Evolutionary conservation across 2,888 invertebrate species (phyloP).

Genomic region (Eupithecia inturbata): DNA sequence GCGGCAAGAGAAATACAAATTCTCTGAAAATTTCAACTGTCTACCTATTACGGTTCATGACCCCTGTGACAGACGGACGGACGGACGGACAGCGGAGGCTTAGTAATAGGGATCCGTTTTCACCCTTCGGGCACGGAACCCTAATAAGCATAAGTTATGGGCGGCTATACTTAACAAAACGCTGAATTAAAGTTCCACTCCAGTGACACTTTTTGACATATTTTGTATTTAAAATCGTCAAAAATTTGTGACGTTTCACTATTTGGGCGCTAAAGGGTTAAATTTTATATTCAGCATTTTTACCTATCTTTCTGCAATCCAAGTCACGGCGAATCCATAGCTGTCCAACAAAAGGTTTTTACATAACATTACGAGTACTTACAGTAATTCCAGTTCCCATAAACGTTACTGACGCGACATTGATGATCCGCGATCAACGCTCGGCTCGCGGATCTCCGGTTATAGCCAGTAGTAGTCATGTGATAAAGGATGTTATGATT

Average conservation of each 20-base stretch:
- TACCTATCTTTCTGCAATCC: not conserved
- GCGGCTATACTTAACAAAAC: not conserved
- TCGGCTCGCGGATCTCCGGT: constrained; percentile 42
- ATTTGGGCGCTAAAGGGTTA: not conserved
- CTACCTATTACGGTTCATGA: too few species aligned
- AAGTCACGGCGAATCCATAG: not conserved
- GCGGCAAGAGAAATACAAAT: too few species aligned
- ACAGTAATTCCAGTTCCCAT: constrained; percentile 19
- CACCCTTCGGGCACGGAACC: too few species aligned
- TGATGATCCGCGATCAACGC: constrained; percentile 33
- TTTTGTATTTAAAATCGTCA: not conserved
- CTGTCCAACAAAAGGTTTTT: constrained; percentile 16
- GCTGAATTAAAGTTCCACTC: not conserved
- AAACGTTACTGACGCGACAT: constrained; percentile 39
- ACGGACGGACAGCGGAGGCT: too few species aligned
- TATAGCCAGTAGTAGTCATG: constrained; percentile 17
- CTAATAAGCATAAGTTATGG: too few species aligned
- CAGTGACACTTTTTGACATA: not conserved
- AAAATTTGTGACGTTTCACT: not conserved
- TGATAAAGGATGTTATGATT: constrained; percentile 33
- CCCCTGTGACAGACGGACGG: too few species aligned
- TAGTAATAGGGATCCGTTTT: too few species aligned
- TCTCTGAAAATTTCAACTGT: too few species aligned
- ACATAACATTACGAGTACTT: constrained; percentile 18
- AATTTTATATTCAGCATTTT: not conserved